Evolutionary conservation across 2,888 invertebrate species (phyloP).

Genomic region (Icerya purchasi): DNA sequence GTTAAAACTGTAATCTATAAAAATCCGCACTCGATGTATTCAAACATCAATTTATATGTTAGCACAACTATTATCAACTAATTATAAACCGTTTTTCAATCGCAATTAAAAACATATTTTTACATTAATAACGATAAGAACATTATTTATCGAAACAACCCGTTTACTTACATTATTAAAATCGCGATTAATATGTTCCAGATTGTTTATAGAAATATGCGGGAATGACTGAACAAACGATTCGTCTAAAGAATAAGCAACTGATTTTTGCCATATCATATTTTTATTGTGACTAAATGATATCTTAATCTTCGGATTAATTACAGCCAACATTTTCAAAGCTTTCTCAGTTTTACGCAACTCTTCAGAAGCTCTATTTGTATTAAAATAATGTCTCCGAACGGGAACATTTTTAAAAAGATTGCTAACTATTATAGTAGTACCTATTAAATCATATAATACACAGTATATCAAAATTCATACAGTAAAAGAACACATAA

Average conservation of each 20-base stretch:
- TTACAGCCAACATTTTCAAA: conserved; percentile 30
- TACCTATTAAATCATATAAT: conserved; percentile 27
- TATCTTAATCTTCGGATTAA: conserved; percentile 29
- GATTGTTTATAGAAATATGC: conserved; percentile 11
- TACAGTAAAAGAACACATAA: too few relatives aligned
- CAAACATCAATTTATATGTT: too few relatives aligned
- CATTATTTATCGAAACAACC: too few relatives aligned
- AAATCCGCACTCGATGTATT: too few relatives aligned
- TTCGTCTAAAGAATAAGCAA: conserved; percentile 22
- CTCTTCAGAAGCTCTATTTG: conserved; percentile 28
- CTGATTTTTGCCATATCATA: conserved; percentile 29
- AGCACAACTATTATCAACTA: too few relatives aligned
- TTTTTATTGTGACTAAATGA: conserved; percentile 28
- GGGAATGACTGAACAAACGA: conserved; percentile 14
- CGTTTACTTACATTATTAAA: conserved; percentile 20
- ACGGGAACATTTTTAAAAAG: conserved; percentile 36
- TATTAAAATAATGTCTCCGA: conserved; percentile 31
- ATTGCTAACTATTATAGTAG: conserved; percentile 29
- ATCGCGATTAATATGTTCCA: conserved; percentile 20
- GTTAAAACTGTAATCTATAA: too few relatives aligned
- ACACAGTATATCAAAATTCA: too few relatives aligned
- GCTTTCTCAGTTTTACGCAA: conserved; percentile 31
- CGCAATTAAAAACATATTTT: too few relatives aligned
- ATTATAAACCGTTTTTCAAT: too few relatives aligned
- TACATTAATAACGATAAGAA: too few relatives aligned